phyloP scores from a whole-genome alignment of 2,888 invertebrate genomes.

The Pterobdella sp. region DNA sequence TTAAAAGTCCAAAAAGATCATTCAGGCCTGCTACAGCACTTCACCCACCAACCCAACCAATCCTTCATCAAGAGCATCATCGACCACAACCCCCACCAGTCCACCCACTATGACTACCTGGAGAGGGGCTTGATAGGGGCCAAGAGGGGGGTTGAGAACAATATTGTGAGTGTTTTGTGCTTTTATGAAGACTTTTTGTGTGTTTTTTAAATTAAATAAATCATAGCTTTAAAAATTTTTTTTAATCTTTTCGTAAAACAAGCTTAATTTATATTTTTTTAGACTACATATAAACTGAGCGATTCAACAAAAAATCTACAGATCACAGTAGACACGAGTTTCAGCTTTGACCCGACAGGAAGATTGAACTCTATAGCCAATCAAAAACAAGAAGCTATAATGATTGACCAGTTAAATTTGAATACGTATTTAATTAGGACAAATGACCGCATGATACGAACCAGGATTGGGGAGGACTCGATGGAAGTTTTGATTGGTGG shows the following conservation, averaged over 20 bases:
- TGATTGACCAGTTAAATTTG: background rate
- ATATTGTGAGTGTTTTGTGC: background rate
- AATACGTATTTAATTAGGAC: background rate
- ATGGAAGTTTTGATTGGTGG: background rate
- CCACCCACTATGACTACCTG: constrained; percentile 5
- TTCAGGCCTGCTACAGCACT: background rate
- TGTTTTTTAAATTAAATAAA: background rate
- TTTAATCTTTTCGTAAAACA: too few relatives aligned
- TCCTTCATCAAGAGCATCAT: background rate
- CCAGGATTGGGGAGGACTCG: background rate
- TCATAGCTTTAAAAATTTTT: too few relatives aligned
- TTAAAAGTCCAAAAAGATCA: background rate
- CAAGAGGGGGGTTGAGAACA: background rate
- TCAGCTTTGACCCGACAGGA: background rate
- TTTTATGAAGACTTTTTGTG: background rate
- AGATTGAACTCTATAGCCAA: background rate
- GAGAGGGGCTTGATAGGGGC: background rate
- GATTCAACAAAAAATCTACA: too few relatives aligned
- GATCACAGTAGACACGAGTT: background rate
- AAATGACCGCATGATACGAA: background rate
- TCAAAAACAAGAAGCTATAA: constrained; percentile 1
- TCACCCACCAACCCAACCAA: background rate
- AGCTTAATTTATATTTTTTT: too few relatives aligned
- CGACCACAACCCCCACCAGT: constrained; percentile 3
- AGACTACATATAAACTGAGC: too few relatives aligned